Conservation (phyloP, 2,888 invertebrate species). For the Agriopis leucophaearia region DNA sequence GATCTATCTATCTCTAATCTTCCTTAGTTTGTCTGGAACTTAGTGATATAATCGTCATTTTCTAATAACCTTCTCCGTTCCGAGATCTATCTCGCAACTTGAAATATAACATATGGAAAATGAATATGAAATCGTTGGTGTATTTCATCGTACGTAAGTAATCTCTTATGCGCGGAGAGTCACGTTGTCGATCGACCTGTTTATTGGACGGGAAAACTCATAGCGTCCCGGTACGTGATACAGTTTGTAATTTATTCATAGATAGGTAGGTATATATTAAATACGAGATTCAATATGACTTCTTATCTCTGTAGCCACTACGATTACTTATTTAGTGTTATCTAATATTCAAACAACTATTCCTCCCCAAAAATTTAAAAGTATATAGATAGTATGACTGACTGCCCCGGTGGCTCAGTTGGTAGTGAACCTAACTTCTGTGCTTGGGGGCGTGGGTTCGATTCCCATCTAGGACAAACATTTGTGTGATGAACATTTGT, state of each 20-base stretch:
- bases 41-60: not conserved
- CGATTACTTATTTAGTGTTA: not conserved
- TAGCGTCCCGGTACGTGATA: conserved; percentile 39
- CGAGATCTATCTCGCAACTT: not conserved
- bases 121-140: conserved; percentile 34
- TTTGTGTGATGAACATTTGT: too few relatives aligned
- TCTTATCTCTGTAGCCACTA: not conserved
- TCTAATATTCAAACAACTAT: not conserved
- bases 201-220: conserved; percentile 49
- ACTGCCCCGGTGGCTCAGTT: too few relatives aligned
- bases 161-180: conserved; percentile 55
- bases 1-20: not conserved
- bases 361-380: too few relatives aligned
- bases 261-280: not conserved
- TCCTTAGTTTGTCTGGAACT: not conserved
- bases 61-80: not conserved
- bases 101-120: conserved; percentile 21
- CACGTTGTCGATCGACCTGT: conserved; percentile 53
- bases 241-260: conserved; percentile 39
- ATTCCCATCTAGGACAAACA: too few relatives aligned
- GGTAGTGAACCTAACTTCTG: too few relatives aligned
- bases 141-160: conserved; percentile 46
- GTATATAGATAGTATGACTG: too few relatives aligned
- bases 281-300: conserved; percentile 7
- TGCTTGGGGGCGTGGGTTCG: too few relatives aligned